phyloP scores from a whole-genome alignment of 2,113 vertebrate species.

The Zingel zingel region DNA sequence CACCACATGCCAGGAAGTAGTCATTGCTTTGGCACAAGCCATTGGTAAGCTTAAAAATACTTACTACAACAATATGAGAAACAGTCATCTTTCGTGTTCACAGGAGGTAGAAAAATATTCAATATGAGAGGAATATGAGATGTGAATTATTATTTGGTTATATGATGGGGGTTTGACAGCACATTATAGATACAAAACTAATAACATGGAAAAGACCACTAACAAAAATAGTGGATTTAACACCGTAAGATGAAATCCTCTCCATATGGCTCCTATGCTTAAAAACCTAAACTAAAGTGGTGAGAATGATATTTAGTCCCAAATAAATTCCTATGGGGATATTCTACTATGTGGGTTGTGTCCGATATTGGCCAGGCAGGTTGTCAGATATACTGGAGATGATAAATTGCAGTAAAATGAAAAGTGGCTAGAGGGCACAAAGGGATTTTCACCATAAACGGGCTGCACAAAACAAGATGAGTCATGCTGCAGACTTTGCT shows the following conservation, averaged over 20 bases:
- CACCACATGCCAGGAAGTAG: constrained; percentile 98
- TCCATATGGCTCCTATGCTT: not conserved
- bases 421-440: constrained; percentile 62
- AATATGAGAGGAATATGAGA: not conserved
- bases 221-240: constrained; percentile 9
- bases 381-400: constrained; percentile 49
- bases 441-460: constrained; percentile 61
- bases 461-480: constrained; percentile 53
- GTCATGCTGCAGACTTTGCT: constrained; percentile 61
- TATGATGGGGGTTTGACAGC: not conserved
- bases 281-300: not conserved
- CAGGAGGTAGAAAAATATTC: not conserved
- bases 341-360: constrained; percentile 26
- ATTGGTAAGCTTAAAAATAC: constrained; percentile 87
- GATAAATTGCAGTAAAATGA: constrained; percentile 71
- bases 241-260: not conserved
- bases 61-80: not conserved
- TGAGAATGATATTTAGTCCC: constrained; percentile 33
- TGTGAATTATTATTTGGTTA: not conserved
- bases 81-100: not conserved
- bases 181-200: not conserved
- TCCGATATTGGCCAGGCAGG: constrained; percentile 21
- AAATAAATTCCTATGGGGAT: constrained; percentile 22
- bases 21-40: constrained; percentile 97
- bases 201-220: not conserved